phyloP scores from a whole-genome alignment of 2,888 invertebrate genomes.

The Amphipyra tragopoginis region DNA sequence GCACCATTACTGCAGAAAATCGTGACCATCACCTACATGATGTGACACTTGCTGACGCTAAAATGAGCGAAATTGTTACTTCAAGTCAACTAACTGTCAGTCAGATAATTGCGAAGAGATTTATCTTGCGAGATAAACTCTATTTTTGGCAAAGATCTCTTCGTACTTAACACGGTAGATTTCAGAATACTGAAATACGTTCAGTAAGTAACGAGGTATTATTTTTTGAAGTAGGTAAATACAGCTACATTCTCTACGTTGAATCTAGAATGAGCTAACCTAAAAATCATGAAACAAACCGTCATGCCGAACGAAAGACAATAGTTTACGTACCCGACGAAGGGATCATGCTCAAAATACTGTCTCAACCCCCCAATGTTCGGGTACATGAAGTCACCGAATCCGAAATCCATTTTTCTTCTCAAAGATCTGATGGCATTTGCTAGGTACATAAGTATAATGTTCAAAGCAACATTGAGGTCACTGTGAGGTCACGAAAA shows the following conservation, averaged over 20 bases:
- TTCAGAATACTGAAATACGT: too few relatives aligned
- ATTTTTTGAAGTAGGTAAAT: background rate
- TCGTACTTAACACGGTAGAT: too few relatives aligned
- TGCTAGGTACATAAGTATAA: constrained; percentile 67
- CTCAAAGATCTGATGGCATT: constrained; percentile 67
- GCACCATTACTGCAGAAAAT: too few relatives aligned
- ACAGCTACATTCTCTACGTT: constrained; percentile 1
- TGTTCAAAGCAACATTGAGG: constrained; percentile 64
- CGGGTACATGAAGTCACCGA: constrained; percentile 82
- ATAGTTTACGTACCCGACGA: constrained; percentile 75
- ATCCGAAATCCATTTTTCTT: constrained; percentile 83
- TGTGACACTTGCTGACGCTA: too few relatives aligned
- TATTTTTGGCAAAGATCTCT: too few relatives aligned
- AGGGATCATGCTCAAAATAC: constrained; percentile 78
- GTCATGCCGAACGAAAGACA: constrained; percentile 14
- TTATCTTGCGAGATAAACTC: too few relatives aligned
- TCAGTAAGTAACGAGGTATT: background rate
- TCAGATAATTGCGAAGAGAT: too few relatives aligned
- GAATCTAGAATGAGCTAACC: constrained; percentile 18
- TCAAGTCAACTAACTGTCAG: too few relatives aligned
- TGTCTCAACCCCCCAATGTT: constrained; percentile 79
- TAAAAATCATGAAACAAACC: background rate
- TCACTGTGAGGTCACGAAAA: constrained; percentile 71
- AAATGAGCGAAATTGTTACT: too few relatives aligned
- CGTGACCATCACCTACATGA: too few relatives aligned